phyloP scores from a whole-genome alignment of 2,888 invertebrate genomes.

The Alcis repandata region DNA sequence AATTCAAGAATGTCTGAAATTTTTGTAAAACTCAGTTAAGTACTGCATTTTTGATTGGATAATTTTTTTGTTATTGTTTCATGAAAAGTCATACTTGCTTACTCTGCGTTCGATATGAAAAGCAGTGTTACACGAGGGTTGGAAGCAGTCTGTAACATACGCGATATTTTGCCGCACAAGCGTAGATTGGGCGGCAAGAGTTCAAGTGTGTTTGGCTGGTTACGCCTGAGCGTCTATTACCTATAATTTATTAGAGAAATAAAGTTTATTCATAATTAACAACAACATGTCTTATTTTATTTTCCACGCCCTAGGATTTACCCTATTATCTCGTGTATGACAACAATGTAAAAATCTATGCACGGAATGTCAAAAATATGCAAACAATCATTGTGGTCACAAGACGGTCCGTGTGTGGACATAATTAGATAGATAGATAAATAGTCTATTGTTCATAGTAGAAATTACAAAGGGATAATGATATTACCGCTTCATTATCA shows the following conservation, averaged over 20 bases:
- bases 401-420: too few species aligned
- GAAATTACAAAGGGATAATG: too few species aligned
- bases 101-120: slow-evolving; percentile 3
- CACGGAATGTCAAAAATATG: too few species aligned
- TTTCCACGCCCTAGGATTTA: background rate
- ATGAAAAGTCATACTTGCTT: background rate
- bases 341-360: too few species aligned
- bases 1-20: too few species aligned
- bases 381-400: too few species aligned
- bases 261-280: slow-evolving; percentile 84
- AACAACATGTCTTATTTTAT: slow-evolving; percentile 44
- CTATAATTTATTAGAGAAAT: slow-evolving; percentile 77
- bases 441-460: too few species aligned
- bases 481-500: too few species aligned
- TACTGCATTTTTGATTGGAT: too few species aligned
- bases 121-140: slow-evolving; percentile 9
- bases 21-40: background rate
- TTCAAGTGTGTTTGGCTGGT: slow-evolving; percentile 5
- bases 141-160: slow-evolving; percentile 1
- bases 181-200: background rate
- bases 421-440: too few species aligned
- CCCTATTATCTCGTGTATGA: background rate
- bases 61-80: background rate
- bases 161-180: too few species aligned
- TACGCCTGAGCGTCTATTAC: slow-evolving; percentile 10